Evolutionary conservation across 2,888 invertebrate species (phyloP).

Genomic region (Dascillus cervinus): DNA sequence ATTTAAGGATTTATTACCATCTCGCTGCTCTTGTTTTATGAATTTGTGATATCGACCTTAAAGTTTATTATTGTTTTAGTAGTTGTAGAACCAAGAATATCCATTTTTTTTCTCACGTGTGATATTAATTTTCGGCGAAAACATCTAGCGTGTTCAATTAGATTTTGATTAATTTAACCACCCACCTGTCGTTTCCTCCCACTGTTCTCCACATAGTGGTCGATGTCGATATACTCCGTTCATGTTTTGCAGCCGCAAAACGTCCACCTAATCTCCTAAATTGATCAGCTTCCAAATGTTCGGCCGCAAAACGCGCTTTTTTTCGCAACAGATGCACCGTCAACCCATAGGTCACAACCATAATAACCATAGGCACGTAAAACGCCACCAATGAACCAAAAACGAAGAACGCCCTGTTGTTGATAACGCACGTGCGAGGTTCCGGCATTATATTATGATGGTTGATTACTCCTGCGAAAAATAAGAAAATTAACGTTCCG

Average conservation of each 20-base stretch:
- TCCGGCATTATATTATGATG: conserved; percentile 74
- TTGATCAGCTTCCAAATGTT: conserved; percentile 54
- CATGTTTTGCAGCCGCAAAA: conserved; percentile 30
- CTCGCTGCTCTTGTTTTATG: too few species aligned
- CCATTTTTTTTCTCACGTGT: too few species aligned
- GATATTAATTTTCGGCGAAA: too few species aligned
- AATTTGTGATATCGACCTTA: too few species aligned
- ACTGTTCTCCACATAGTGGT: conserved; percentile 38
- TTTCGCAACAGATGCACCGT: conserved; percentile 80
- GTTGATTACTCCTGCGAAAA: conserved; percentile 62
- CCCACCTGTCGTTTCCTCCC: conserved; percentile 39
- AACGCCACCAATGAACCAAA: conserved; percentile 91
- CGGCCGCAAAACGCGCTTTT: conserved; percentile 66
- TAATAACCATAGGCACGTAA: conserved; percentile 91
- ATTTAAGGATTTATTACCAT: too few species aligned
- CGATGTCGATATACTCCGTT: conserved; percentile 29
- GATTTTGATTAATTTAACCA: too few species aligned
- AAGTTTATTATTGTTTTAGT: too few species aligned
- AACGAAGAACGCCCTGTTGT: conserved; percentile 79
- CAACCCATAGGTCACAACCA: conserved; percentile 86
- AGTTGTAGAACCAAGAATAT: too few species aligned
- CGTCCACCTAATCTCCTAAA: conserved; percentile 47
- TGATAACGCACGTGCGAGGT: conserved; percentile 68
- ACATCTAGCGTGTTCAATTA: too few species aligned
- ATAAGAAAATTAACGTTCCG: too few species aligned